Evolutionary conservation across 2,797 vertebrate species (phyloP), one percentile per base, ranked within the genome.

Genomic region (Tenualosa thibaudeaui): DNA sequence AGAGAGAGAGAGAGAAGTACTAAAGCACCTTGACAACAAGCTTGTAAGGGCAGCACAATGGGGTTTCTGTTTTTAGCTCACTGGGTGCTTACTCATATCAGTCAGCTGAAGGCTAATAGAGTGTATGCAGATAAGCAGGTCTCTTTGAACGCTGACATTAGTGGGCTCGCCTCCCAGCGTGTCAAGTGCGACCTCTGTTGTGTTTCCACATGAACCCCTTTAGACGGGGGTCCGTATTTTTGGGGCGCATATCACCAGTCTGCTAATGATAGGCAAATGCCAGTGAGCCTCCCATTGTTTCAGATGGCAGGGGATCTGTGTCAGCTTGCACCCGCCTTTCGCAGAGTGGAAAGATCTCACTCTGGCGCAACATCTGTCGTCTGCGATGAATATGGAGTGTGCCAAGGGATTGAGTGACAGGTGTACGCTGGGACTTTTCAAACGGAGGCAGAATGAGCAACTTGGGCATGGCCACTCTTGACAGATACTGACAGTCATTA

Each of bases 1-100:
- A 43, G 68, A 40, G 3, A 40, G 68, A 75, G 68, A 75, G 31
- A 75, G 68, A 75, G 82, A 82, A 82, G 13, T 81, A 81, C 83
- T 84, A 85, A 87, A 84, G 87, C 84, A 88, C 85, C 83, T 85
- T 90, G 89, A 86, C 89, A 89, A 85, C 88, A 82, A 50, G 53
- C 81, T 87, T 68, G 81, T 83, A 83, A 90, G 50, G 81, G 78
- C 84, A 81, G 81, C 84, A 86, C 86, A 86, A 86, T 87, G 81
- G 82, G 81, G 82, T 40, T 78, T 81, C 84, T 50, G 53, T 87
- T 85, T 89, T 84, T 84, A 86, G 85, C 84, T 84, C 68, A 78
- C 62, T 81, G 53, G 2, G 22, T 49, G 65, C 75, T 84, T 85
- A 81, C 81, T 86, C 81, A 60, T 84, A 84, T 86, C 65, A 75